phyloP scores from a whole-genome alignment of 30 jellyfish, hydroid and myxozoan genomes.

The Morbakka virulenta region DNA sequence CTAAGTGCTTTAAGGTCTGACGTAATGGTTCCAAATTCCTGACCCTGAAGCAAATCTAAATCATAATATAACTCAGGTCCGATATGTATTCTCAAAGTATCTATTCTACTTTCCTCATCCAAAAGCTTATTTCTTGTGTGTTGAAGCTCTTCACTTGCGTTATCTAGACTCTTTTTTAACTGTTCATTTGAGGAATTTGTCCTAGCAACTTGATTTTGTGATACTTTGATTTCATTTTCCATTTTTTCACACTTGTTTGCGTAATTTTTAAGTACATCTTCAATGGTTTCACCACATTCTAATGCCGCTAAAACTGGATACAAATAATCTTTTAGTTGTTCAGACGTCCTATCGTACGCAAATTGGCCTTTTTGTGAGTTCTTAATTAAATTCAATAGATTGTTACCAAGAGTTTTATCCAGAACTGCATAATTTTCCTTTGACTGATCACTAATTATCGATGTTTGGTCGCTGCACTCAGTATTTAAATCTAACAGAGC shows the following conservation, averaged over 20 bases:
- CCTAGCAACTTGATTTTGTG: background rate
- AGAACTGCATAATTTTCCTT: no score
- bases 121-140: no score
- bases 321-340: no score
- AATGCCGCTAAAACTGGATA: no score
- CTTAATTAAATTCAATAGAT: no score
- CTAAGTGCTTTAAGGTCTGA: background rate
- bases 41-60: background rate
- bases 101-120: background rate
- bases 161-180: background rate
- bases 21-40: background rate
- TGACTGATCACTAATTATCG: no score
- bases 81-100: background rate
- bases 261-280: background rate
- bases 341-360: no score
- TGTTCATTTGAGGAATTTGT: background rate
- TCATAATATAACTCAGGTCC: background rate
- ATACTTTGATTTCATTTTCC: background rate
- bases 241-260: background rate
- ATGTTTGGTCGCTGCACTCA: no score
- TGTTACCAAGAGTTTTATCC: no score
- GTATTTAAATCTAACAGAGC: no score
- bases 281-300: background rate
- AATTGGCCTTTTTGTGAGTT: no score
- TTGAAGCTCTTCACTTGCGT: background rate